These are phyloP conservation scores for Limosa lapponica DNA, from an alignment of 2,797 vertebrate species.

Conservation along the genomic window DNA sequence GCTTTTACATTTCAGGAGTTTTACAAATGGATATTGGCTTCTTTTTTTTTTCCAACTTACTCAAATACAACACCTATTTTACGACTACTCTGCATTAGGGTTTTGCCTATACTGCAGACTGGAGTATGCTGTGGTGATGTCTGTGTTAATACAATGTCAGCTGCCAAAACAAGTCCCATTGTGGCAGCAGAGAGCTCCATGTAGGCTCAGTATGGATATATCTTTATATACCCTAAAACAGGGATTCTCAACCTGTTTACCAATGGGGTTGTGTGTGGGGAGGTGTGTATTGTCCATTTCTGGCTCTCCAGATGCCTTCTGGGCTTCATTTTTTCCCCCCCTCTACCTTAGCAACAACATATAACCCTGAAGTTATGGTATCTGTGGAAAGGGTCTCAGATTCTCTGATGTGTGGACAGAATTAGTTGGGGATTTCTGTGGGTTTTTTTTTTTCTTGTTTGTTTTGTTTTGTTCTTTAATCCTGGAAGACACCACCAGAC, in stretches of 20 bases:
- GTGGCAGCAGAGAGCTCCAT: background rate
- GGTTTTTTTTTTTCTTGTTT: no score
- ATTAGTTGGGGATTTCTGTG: background rate
- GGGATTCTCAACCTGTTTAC: slow-evolving; percentile 63
- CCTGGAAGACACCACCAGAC: background rate
- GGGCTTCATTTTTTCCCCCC: background rate
- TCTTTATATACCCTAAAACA: background rate
- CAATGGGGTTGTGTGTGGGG: no score
- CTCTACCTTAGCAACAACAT: background rate
- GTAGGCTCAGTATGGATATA: rapidly evolving
- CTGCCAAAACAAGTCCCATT: background rate
- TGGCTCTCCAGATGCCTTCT: background rate
- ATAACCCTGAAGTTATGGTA: background rate
- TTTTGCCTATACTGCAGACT: background rate
- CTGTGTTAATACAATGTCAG: background rate
- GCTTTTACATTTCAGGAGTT: background rate
- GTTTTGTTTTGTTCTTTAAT: background rate
- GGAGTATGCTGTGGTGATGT: background rate
- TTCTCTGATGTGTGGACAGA: background rate
- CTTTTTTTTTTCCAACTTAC: background rate
- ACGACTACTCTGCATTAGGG: background rate
- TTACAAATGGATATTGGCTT: background rate
- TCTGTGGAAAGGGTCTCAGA: background rate
- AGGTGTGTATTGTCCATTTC: background rate
- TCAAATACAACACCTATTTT: background rate